Evolutionary conservation across 2,888 invertebrate genomes (phyloP), one percentile per base, ranked within the genome.

Genomic region (Lasioglossum marginatum): DNA sequence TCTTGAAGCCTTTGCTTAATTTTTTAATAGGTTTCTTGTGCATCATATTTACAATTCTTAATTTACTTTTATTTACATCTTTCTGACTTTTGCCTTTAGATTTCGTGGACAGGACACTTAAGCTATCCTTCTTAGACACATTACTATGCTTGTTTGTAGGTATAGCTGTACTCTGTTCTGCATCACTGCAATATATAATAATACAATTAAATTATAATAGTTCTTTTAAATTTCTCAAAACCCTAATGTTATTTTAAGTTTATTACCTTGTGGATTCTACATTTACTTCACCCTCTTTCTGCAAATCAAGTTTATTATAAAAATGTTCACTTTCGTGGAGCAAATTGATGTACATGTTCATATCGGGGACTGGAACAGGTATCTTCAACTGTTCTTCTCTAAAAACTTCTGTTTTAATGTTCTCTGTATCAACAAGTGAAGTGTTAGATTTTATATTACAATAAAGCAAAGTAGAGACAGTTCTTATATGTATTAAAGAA

Each of bases 331-430:
- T 80, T 34, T 80, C 75, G 77, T 89, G 83, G 68, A 94, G 93
- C 40, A 79, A 76, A 52, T 86, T 74, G n/a, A 80, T 71, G 66
- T 80, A 90, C 48, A 87, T 76, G 19, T 34, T 34, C 27, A 68
- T n/a, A 76, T 75, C 77, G 40, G 60, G 23, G n/a, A 74, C 81
- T 14, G 80, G 57, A 79, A 71, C n/a, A 45, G 87, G 68, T 45
- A 34, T 81, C 16, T 90, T 71, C 48, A 94, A 91, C 40, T 90
- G 34, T 34, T 92, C 83, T 37, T 92, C 87, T 34, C 76, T 77
- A 76, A 94, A 95, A 31, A 85, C 75, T 81, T 92, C 87, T 12
- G 94, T 94, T 81, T 92, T 89, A 71, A 94, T 92, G 82, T 93
- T 89, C 77, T 93, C 95, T 95, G 68, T 10, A 90, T 78, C 31